Percentiles rank a stretch among this genome's conserved stretches.
These are phyloP conservation scores for Sardinella longiceps DNA, from an alignment of 2,797 vertebrate genomes.

Conservation along the genomic window DNA sequence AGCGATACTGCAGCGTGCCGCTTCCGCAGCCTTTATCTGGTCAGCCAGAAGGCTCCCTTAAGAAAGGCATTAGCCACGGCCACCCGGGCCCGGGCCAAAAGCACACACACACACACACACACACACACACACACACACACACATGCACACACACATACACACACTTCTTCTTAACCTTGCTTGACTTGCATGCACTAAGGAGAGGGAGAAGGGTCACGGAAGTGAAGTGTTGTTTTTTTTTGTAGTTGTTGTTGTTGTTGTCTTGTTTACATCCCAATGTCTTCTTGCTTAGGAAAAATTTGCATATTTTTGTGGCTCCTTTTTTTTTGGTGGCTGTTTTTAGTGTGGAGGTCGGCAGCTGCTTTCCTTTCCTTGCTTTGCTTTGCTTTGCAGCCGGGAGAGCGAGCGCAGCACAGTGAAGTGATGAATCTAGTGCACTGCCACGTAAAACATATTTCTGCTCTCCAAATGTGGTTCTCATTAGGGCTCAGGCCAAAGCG, in stretches of 20 bases:
- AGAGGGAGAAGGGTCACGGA: neutral
- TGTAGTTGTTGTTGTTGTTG: neutral
- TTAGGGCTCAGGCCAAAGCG: constrained; percentile 78
- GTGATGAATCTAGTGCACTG: constrained; percentile 63
- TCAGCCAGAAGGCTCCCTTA: constrained; percentile 7
- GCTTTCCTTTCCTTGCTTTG: neutral
- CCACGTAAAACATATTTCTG: constrained; percentile 77
- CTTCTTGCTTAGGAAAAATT: neutral
- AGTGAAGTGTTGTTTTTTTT: neutral
- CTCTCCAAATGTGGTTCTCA: constrained; percentile 84
- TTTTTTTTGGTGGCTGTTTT: neutral
- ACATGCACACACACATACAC: neutral
- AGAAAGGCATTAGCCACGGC: neutral
- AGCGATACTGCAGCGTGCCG: neutral
- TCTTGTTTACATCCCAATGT: neutral
- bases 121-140: neutral
- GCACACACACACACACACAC: neutral
- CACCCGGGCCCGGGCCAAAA: neutral
- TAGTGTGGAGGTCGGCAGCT: neutral
- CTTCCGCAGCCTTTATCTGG: neutral
- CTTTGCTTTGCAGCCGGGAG: constrained; percentile 53
- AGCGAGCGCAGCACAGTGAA: constrained; percentile 60
- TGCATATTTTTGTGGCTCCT: neutral
- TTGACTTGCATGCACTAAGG: neutral
- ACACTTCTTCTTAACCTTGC: neutral